Conservation (phyloP, 2,888 invertebrate species). For the Cryptocephalus moraei region DNA sequence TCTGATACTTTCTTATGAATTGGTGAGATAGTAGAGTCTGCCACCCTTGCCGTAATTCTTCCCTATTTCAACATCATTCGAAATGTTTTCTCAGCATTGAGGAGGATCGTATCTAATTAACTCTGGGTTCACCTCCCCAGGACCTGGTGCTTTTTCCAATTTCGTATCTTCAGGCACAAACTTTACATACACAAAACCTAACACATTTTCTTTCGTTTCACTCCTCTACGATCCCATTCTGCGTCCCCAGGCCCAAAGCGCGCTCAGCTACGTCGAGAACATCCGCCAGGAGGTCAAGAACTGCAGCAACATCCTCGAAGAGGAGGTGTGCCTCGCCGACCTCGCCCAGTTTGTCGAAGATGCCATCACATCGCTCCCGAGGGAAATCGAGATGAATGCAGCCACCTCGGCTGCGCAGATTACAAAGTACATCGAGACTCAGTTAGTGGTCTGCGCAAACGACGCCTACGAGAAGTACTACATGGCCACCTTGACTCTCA, state of each 20-base stretch:
- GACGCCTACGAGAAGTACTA: slow-evolving; percentile 2
- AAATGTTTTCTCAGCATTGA: too few species aligned
- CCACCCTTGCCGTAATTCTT: too few species aligned
- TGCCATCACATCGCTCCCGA: slow-evolving; percentile 4
- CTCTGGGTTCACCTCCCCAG: too few species aligned
- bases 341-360: slow-evolving; percentile 7
- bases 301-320: slow-evolving; percentile 6
- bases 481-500: background rate
- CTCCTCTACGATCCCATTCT: too few species aligned
- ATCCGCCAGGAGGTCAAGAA: slow-evolving; percentile 6
- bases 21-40: background rate
- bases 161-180: too few species aligned
- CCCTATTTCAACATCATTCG: too few species aligned
- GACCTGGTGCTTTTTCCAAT: too few species aligned
- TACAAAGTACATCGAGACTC: slow-evolving; percentile 1
- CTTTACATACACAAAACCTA: too few species aligned
- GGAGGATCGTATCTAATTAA: too few species aligned
- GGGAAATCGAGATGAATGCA: slow-evolving; percentile 3
- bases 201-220: too few species aligned
- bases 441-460: slow-evolving; percentile 4
- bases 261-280: slow-evolving; percentile 7
- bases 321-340: slow-evolving; percentile 6
- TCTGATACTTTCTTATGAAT: background rate
- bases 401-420: slow-evolving; percentile 1
- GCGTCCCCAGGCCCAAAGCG: slow-evolving; percentile 3